phyloP scores from a whole-genome alignment of 2,888 invertebrate species.

The Anarsia innoxiella region DNA sequence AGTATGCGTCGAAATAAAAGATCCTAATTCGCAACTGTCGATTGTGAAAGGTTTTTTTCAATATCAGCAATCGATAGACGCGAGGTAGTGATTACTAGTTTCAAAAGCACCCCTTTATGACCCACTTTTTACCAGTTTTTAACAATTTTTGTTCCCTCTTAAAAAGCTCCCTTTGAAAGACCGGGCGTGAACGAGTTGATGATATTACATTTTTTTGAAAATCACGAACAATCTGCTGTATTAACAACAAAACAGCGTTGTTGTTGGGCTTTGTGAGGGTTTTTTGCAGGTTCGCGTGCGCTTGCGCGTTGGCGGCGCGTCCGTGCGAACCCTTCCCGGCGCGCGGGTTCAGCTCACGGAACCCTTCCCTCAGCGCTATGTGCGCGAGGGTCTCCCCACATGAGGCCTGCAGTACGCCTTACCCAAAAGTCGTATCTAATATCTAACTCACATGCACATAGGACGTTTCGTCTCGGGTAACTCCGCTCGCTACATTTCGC shows the following conservation, averaged over 20 bases:
- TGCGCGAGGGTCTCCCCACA: slow-evolving; percentile 48
- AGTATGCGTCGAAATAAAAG: slow-evolving; percentile 43
- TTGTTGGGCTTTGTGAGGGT: slow-evolving; percentile 64
- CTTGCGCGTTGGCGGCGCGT: slow-evolving; percentile 72
- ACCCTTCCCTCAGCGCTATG: slow-evolving; percentile 59
- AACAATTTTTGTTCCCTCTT: slow-evolving; percentile 68
- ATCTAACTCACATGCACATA: slow-evolving; percentile 31
- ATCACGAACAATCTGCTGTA: slow-evolving; percentile 73
- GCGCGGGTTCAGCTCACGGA: slow-evolving; percentile 51
- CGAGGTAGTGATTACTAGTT: slow-evolving; percentile 71
- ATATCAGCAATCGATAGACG: slow-evolving; percentile 73
- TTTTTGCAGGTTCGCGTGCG: slow-evolving; percentile 73
- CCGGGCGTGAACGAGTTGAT: slow-evolving; percentile 77
- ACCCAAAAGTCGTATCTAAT: slow-evolving; percentile 36
- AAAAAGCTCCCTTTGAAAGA: slow-evolving; percentile 67
- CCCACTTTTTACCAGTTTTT: slow-evolving; percentile 73
- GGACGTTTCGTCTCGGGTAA: slow-evolving; percentile 31
- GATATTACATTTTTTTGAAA: slow-evolving; percentile 72
- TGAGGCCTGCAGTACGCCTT: slow-evolving; percentile 20
- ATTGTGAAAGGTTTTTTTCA: slow-evolving; percentile 56
- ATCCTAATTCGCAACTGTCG: slow-evolving; percentile 58
- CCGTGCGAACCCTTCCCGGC: slow-evolving; percentile 70
- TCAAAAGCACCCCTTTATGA: slow-evolving; percentile 74
- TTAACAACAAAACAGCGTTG: slow-evolving; percentile 71
- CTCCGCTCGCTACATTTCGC: slow-evolving; percentile 61